Conservation (phyloP, 2,113 vertebrate species). For the Caracal caracal region DNA sequence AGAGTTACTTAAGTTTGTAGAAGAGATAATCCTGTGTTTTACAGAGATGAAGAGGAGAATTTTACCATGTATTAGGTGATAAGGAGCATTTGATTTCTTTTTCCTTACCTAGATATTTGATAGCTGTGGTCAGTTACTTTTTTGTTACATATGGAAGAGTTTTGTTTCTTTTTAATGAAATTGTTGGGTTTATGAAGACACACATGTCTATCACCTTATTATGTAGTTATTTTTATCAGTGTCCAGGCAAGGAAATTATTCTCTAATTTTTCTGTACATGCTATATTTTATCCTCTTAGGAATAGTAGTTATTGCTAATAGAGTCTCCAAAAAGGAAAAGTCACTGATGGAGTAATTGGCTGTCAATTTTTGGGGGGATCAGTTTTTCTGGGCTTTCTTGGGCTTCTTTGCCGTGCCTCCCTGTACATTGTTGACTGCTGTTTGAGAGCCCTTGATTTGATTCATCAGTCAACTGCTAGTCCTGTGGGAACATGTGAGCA, state of each 20-base stretch:
- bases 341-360: neutral
- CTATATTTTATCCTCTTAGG: neutral
- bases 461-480: neutral
- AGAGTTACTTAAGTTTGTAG: neutral
- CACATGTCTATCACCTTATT: neutral
- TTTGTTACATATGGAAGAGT: neutral
- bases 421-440: neutral
- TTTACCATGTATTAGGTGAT: neutral
- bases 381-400: neutral
- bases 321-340: neutral
- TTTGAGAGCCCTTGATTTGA: neutral
- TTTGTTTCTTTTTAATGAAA: neutral
- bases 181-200: neutral
- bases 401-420: neutral
- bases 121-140: neutral
- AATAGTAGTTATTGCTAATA: neutral
- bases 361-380: neutral
- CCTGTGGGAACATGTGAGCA: neutral
- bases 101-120: neutral
- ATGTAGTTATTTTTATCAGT: neutral
- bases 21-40: neutral
- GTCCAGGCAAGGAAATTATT: neutral
- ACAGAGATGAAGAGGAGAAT: neutral
- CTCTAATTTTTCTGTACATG: neutral
- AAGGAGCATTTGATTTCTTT: neutral